Conservation (phyloP, 2,797 vertebrate species). For the Gobionotothen gibberifrons region DNA sequence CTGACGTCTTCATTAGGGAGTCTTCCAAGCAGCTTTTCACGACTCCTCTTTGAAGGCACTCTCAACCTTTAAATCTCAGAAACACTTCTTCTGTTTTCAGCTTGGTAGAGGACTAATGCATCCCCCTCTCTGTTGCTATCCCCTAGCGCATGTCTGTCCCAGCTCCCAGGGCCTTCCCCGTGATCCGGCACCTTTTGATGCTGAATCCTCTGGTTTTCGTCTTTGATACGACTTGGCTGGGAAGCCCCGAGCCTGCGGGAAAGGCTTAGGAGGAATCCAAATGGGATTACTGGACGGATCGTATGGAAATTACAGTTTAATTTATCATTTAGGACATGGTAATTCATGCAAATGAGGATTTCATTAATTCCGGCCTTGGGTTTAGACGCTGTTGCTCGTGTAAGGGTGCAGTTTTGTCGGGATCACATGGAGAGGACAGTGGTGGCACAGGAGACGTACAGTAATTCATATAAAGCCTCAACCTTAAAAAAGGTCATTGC, state of each 20-base stretch:
- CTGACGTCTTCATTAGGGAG: constrained; percentile 43
- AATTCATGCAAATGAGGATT: constrained; percentile 76
- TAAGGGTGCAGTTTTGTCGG: constrained; percentile 34
- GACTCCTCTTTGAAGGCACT: constrained; percentile 1
- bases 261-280: constrained; percentile 62
- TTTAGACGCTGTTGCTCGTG: constrained; percentile 48
- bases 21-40: constrained; percentile 20
- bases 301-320: constrained; percentile 79
- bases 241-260: constrained; percentile 37
- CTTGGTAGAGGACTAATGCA: constrained; percentile 7
- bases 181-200: constrained; percentile 58
- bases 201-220: constrained; percentile 55
- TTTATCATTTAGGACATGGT: constrained; percentile 74
- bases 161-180: constrained; percentile 58
- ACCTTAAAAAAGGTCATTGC: constrained; percentile 27
- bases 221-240: constrained; percentile 58
- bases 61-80: constrained; percentile 14
- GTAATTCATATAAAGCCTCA: not conserved
- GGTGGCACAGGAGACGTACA: not conserved
- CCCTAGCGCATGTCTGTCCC: constrained; percentile 51
- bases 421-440: constrained; percentile 16
- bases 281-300: constrained; percentile 64
- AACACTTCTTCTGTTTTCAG: constrained; percentile 19
- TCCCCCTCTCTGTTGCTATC: constrained; percentile 2
- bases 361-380: constrained; percentile 66